phyloP scores from a whole-genome alignment of 2,113 vertebrate genomes.

The Onychorhynchus coronatus region DNA sequence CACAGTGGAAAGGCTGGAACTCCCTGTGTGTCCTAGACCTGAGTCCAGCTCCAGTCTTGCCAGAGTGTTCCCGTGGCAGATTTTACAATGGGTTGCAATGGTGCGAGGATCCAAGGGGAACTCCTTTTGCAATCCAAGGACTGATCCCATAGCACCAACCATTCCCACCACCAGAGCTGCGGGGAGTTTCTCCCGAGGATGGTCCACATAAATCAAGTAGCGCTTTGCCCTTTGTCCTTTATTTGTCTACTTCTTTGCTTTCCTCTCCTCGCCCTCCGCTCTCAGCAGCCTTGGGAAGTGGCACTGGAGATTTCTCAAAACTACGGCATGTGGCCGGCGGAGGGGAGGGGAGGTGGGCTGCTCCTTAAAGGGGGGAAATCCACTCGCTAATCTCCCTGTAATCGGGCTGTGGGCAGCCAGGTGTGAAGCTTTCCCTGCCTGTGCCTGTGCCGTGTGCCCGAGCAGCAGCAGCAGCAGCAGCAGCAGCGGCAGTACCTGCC shows the following conservation, averaged over 20 bases:
- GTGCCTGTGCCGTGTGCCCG: not conserved
- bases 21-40: rapidly evolving
- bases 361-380: not conserved
- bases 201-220: not conserved
- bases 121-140: not conserved
- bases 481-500: not conserved
- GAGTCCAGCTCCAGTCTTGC: not conserved
- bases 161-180: rapidly evolving
- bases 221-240: not conserved
- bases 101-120: not conserved
- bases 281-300: not conserved
- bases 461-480: not conserved
- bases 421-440: not conserved
- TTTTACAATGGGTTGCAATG: not conserved
- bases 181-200: not conserved
- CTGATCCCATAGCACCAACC: rapidly evolving
- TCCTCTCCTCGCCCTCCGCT: not conserved
- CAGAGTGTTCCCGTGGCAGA: not conserved
- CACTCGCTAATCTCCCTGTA: not conserved
- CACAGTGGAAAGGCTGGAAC: not conserved
- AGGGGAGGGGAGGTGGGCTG: not conserved
- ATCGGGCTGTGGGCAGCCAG: not conserved
- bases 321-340: rapidly evolving
- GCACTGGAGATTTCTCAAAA: not conserved
- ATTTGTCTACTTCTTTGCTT: not conserved